Evolutionary conservation across 1,140 invertebrate species (phyloP), one percentile per base, ranked within the genome.

Genomic region (Charaxes varanes): DNA sequence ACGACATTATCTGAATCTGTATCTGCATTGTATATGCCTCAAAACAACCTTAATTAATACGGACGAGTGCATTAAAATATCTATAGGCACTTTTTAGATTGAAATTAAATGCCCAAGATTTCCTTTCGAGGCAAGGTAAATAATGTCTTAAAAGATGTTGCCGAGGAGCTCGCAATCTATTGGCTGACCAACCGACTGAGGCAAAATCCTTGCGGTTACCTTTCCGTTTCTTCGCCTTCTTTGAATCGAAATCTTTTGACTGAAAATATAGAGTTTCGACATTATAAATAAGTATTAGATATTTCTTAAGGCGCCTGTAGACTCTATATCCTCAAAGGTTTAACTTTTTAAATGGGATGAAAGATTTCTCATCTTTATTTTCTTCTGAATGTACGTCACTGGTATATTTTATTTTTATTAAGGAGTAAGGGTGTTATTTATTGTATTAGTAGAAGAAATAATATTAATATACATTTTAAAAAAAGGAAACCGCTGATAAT

Each of bases 141-240:
- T 38, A 32, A 12, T 40, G n/a, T 19, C 30, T 44, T 36, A 36
- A 43, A 35, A 36, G 33, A 28, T 10, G 42, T 21, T 24, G 32
- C 37, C 36, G 44, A 51, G 46, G 22, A 53, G 28, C 44, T 50
- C 18, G 45, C 40, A 46, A 53, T 53, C 50, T 43, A 53, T 50
- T 58, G 46, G 40, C 55, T 46, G 35, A 47, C 46, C 55, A 53
- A 53, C 49, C 45, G 41, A 45, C 45, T 49, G 41, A 53, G 45
- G 58, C 53, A 54, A 58, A 63, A 53, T 55, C 48, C 61, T 64
- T 55, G 55, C 47, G 53, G 42, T 51, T 59, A 56, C 56, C 48
- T 50, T 56, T 53, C 48, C 55, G 50, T 53, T 53, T 54, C 51
- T 43, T 55, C 44, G 53, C 54, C 36, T 55, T 53, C 47, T 62